Evolutionary conservation across 2,888 invertebrate genomes (phyloP), one percentile per base, ranked within the genome.

Genomic region (Ormyrus rosae): DNA sequence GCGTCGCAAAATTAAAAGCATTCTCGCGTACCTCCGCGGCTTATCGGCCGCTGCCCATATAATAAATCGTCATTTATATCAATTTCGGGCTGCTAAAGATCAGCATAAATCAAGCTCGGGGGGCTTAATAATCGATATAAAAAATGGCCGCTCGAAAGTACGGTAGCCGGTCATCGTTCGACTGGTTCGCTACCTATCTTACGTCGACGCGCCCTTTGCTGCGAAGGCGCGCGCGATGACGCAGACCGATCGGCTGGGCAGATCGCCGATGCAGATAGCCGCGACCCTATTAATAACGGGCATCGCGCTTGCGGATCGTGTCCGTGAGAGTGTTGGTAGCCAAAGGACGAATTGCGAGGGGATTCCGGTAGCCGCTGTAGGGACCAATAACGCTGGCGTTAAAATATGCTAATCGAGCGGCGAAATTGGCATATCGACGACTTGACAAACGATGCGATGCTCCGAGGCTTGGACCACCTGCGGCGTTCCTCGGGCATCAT

Each of bases 361-460:
- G 86, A 90, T 89, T 90, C 88, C 90, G 84, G 90, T 90, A 90
- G 90, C 89, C 85, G 85, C 84, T 85, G 85, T 84, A 85, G 84
- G 58, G 85, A 79, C 87, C 88, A 89, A 89, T 89, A 88, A 88
- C 85, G 88, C 83, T 89, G 90, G 90, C 89, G 90, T 90, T 90
- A 90, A 90, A 90, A 90, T 90, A 90, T 90, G 90, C 87, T 90
- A 89, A 90, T 90, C 89, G 88, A 87, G 88, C 86, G 83, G 86
- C 88, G 84, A 86, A 88, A 90, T 90, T 90, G 88, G 89, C 89
- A 87, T 89, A 90, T 90, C 90, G 90, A 90, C 89, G 88, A 88
- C 87, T 90, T 90, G 90, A 90, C 90, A 90, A 90, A 90, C 89
- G 90, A 90, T 89, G 87, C 87, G 86, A 85, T 85, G 88, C 87